Evolutionary conservation across 2,797 vertebrate genomes (phyloP), one percentile per base, ranked within the genome.

Genomic region (Anas capensis): DNA sequence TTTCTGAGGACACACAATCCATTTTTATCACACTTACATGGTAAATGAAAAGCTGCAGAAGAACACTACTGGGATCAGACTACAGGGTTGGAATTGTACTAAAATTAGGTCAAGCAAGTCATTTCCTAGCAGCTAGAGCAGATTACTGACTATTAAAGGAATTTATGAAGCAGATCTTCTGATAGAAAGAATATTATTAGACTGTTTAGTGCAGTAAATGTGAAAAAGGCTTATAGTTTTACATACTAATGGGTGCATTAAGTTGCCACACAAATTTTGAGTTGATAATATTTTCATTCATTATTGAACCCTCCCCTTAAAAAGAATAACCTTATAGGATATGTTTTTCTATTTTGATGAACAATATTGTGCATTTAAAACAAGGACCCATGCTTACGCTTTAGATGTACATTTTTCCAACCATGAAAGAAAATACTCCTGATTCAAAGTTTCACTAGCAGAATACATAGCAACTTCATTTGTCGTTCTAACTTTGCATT

Each of bases 151-250:
- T 97, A 96, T 92, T 97, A 88, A 95, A 97, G 61, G 71, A 97
- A 96, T 97, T 97, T 96, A 94, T 93, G 83, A 97, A 96, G 61
- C 81, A 96, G 92, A 95, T 95, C 80, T 94, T 90, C 93, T 94
- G 91, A 96, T 90, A 96, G 70, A 92, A 97, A 95, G 87, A 95
- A 70, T 97, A 95, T 95, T 97, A 94, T 81, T 88, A 94, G 70
- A 94, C 72, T 92, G 58, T 96, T 96, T 94, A 92, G 75, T 88
- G 73, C 72, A 76, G 56, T 91, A 96, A 96, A 94, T 73, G 77
- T 84, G 89, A 86, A 91, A 97, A 23, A 84, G 56, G 27, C 24
- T 91, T 93, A 96, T 48, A 87, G 84, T 78, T 94, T 96, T 95
- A 95, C 75, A 93, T 93, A 93, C 76, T 96, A 96, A 96, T 96